Evolutionary conservation across 2,113 vertebrate species (phyloP), one percentile per base, ranked within the genome.

Genomic region (Rattus rattus): DNA sequence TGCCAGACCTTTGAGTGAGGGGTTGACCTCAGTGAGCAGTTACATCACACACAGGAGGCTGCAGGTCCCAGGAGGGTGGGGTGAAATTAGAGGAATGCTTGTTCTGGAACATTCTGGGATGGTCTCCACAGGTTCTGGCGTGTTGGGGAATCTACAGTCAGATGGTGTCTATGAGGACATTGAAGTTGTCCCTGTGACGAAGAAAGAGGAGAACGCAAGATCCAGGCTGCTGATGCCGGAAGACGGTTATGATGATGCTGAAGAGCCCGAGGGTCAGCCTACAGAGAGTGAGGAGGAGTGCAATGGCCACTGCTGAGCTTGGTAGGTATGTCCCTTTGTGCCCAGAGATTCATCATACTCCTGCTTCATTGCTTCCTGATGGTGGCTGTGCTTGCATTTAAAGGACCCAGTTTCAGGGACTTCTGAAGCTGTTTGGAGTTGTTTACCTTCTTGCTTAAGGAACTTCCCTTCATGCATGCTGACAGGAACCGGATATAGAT

Each of bases 131-230:
- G 96, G 93, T 73, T 81, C 86, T 28, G 39, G 76, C 24, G 70
- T 61, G 72, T 30, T 14, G 36, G 49, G 43, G 59, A 47, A 7
- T 0, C 65, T 30, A 24, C 28, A 92, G 22, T 94, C 73, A 0
- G 96, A 96, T 30, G 95, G 59, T 0, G 2, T 97, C 19, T 96
- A 88, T 76, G 97, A 97, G 73, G 97, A 96, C 83, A 87, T 95
- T 0, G 72, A 80, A 69, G 87, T 28, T n/a, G 30, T n/a, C 33
- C 67, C 54, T 47, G 5, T 75, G 80, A 47, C 30, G 14, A 73
- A 54, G 33, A 47, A 56, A 28, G 14, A n/a, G 79, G 24, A 39
- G 43, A 85, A n/a, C 49, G 7, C 43, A 17, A 43, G 2, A 2
- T 1, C 72, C 11, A 8, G 0, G 26, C n/a, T 17, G 19, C 54